phyloP scores from a whole-genome alignment of 2,113 vertebrate species.

The Chitala chitala region DNA sequence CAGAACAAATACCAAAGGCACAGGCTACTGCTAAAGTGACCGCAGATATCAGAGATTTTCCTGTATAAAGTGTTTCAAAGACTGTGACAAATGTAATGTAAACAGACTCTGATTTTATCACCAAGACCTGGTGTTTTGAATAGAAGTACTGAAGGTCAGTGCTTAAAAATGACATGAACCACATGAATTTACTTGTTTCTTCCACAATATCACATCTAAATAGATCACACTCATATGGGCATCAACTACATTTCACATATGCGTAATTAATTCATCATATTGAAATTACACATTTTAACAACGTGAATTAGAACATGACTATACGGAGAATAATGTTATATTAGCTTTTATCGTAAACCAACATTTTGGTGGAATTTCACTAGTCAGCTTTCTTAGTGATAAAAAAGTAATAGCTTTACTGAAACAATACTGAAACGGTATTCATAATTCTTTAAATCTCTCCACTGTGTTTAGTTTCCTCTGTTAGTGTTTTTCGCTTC shows the following conservation, averaged over 20 bases:
- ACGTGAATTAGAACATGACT: background rate
- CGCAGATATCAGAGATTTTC: background rate
- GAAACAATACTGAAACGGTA: conserved; percentile 16
- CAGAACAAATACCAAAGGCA: conserved; percentile 15
- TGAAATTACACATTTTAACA: background rate
- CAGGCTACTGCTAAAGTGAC: conserved; percentile 8
- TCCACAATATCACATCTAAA: too few relatives aligned
- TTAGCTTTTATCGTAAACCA: conserved; percentile 6
- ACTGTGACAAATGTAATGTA: background rate
- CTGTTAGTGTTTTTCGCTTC: conserved; percentile 21
- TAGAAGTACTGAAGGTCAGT: too few relatives aligned
- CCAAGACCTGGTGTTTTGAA: background rate
- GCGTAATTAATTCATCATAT: too few relatives aligned
- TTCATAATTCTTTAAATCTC: conserved; percentile 38
- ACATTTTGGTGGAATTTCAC: too few relatives aligned
- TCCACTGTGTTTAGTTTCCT: conserved; percentile 30
- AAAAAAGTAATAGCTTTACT: conserved; percentile 34
- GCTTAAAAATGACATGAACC: too few relatives aligned
- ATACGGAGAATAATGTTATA: background rate
- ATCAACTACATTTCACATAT: too few relatives aligned
- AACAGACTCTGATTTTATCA: background rate
- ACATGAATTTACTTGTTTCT: too few relatives aligned
- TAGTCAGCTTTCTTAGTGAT: too few relatives aligned
- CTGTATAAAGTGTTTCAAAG: conserved; percentile 13
- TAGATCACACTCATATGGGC: too few relatives aligned